Conservation (phyloP, 2,113 vertebrate species). For the Tringa solitaria region DNA sequence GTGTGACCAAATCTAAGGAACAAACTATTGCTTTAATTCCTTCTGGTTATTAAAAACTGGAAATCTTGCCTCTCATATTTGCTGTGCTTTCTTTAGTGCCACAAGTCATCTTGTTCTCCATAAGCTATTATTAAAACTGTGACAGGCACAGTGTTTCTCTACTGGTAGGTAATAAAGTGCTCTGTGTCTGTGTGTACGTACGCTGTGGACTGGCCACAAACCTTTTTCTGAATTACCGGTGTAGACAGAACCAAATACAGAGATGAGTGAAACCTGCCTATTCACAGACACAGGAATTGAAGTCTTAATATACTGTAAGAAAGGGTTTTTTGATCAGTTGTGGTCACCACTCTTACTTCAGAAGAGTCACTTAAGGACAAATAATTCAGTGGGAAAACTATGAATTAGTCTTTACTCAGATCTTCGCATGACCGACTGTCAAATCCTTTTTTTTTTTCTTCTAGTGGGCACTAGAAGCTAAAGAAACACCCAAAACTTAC, state of each 20-base stretch:
- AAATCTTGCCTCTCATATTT: not conserved
- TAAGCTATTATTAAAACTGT: not conserved
- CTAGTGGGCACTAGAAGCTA: not conserved
- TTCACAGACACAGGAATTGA: not conserved
- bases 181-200: not conserved
- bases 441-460: not conserved
- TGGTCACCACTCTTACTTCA: not conserved
- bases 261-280: not conserved
- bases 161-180: not conserved
- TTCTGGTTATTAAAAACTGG: not conserved
- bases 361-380: not conserved
- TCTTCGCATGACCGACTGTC: not conserved
- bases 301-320: not conserved
- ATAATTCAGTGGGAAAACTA: not conserved
- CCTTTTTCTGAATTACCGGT: not conserved
- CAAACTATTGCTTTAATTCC: not conserved
- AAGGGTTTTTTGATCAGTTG: not conserved
- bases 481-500: not conserved
- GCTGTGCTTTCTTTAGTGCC: not conserved
- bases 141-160: not conserved
- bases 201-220: not conserved
- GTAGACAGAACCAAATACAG: not conserved
- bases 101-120: not conserved
- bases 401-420: not conserved
- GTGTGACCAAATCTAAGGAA: not conserved